Evolutionary conservation across 2,888 invertebrate species (phyloP), one percentile per base, ranked within the genome.

Genomic region (Sesia apiformis): DNA sequence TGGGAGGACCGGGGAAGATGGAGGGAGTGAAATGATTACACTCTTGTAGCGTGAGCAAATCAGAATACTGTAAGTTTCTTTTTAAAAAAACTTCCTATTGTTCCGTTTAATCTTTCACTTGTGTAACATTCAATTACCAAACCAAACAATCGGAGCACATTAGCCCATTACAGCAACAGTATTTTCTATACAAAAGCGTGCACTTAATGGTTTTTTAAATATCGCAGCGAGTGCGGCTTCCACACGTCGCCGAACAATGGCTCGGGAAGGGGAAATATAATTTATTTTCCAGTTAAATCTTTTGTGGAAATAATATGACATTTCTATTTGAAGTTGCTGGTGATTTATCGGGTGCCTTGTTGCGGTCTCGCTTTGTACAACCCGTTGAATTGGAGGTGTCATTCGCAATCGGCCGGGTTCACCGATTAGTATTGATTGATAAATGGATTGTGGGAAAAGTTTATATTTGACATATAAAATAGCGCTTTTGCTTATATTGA

Each of bases 201-300:
- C 81, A 81, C 66, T 82, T 88, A 88, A 89, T 88, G 89, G 85
- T 81, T 88, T 88, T 88, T 88, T 88, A 89, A 88, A 89, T 84
- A 89, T 85, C 81, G 80, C 74, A 58, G 67, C 74, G 81, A 77
- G 73, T 66, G 71, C 75, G 86, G 84, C 82, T 84, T 84, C 87
- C 88, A 86, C 84, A 85, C 87, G 81, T 86, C 81, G 74, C 66
- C 76, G 84, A 87, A 88, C 87, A 88, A 88, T 81, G 66, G 76
- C 74, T 69, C 67, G 75, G 74, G 78, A 79, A 80, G 81, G 87
- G 84, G 81, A 84, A 85, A 81, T 75, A 84, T 88, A 87, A 90
- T 90, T 90, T 90, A 90, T 90, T 89, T 90, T 87, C 86, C 76
- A 88, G 90, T 90, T 90, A 90, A 90, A 90, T 90, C 90, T 90